Percentiles rank a stretch among this genome's conserved stretches.
These are phyloP conservation scores for Aphidius gifuensis DNA, from an alignment of 1,140 invertebrate genomes.

Conservation along the genomic window DNA sequence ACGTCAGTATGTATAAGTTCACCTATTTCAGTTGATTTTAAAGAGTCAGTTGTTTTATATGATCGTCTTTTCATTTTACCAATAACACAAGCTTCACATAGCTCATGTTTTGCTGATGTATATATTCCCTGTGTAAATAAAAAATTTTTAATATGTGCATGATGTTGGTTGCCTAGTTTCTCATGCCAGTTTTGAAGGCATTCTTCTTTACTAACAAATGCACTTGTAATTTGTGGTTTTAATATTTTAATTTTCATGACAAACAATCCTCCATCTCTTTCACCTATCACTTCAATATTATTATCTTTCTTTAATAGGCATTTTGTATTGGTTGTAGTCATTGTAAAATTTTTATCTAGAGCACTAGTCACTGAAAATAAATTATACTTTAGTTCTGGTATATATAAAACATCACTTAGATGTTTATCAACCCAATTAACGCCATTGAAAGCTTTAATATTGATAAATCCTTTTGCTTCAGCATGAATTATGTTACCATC, in stretches of 20 bases:
- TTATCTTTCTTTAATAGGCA: constrained; percentile 18
- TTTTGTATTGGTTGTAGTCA: neutral
- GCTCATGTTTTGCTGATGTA: too few relatives aligned
- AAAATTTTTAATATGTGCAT: too few relatives aligned
- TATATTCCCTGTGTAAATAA: too few relatives aligned
- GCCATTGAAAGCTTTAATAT: constrained; percentile 33
- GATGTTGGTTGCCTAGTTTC: too few relatives aligned
- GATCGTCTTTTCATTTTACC: constrained; percentile 21
- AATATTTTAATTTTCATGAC: too few relatives aligned
- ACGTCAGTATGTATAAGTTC: constrained; percentile 20
- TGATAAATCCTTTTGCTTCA: constrained; percentile 35
- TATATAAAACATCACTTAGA: constrained; percentile 44
- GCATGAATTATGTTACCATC: constrained; percentile 26
- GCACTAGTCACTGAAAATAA: constrained; percentile 45
- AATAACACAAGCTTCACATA: constrained; percentile 13
- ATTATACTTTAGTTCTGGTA: constrained; percentile 48
- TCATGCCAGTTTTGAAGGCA: too few relatives aligned
- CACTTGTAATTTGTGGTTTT: too few relatives aligned
- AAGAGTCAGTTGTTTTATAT: neutral
- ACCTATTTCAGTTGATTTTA: neutral
- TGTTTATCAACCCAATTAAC: constrained; percentile 26
- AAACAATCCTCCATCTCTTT: too few relatives aligned
- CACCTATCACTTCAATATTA: too few relatives aligned
- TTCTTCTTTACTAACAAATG: too few relatives aligned
- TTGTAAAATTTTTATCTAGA: constrained; percentile 34